A percentile compares a stretch with the other conserved stretches of the same genome.
Evolutionary conservation across 2,113 vertebrate species (phyloP).

Genomic region (Antechinus stuartii): DNA sequence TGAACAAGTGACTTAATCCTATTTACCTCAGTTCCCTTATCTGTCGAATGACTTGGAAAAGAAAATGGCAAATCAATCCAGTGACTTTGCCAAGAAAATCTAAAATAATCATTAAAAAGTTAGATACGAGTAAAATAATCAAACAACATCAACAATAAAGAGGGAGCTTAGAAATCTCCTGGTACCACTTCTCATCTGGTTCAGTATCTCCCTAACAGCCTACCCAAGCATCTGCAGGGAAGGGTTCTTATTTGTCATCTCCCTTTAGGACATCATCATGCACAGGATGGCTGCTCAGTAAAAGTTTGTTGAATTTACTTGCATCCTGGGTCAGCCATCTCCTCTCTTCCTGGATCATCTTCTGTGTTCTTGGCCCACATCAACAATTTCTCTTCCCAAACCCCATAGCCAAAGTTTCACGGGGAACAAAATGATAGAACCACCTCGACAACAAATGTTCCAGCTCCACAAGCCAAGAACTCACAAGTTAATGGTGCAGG

Average conservation of each 20-base stretch:
- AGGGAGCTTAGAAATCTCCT: background rate
- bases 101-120: background rate
- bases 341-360: background rate
- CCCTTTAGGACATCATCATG: background rate
- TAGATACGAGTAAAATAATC: background rate
- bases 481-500: background rate
- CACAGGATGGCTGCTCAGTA: background rate
- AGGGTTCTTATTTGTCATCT: background rate
- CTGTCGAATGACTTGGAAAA: background rate
- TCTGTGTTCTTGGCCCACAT: background rate
- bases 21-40: background rate
- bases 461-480: background rate
- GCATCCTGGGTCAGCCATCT: background rate
- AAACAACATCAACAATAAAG: background rate
- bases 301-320: background rate
- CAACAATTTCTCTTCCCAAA: background rate
- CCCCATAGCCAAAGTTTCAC: background rate
- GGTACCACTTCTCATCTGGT: background rate
- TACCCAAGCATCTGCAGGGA: background rate
- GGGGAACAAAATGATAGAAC: background rate
- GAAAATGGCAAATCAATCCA: background rate
- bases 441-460: background rate
- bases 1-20: background rate
- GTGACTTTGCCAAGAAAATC: background rate
- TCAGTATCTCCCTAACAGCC: background rate